A percentile compares a stretch with the other conserved stretches of the same genome.
phyloP scores from a whole-genome alignment of 2,888 invertebrate genomes.

The Eristalis intricaria region DNA sequence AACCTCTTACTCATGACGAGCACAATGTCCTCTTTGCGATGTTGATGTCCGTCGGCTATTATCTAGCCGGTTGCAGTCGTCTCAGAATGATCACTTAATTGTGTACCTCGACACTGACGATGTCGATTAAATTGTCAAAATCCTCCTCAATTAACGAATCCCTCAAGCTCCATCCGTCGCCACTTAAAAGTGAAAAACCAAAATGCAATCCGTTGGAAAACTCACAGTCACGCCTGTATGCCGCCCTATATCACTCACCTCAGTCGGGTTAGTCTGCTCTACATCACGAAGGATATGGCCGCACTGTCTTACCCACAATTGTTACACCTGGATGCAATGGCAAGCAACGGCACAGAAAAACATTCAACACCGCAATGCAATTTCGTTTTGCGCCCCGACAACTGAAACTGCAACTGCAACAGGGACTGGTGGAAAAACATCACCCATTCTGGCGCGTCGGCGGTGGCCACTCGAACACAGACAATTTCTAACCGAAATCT shows the following conservation, averaged over 20 bases:
- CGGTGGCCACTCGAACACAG: neutral
- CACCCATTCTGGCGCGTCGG: neutral
- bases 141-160: too few species aligned
- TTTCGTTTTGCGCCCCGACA: conserved; percentile 34
- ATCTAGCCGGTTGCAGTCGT: too few species aligned
- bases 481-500: conserved; percentile 25
- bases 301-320: conserved; percentile 55
- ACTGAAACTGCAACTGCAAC: neutral
- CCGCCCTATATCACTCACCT: neutral
- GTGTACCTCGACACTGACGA: too few species aligned
- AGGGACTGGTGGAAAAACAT: neutral
- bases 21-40: too few species aligned
- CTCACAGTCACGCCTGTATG: conserved; percentile 29
- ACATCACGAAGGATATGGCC: conserved; percentile 53
- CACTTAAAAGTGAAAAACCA: neutral
- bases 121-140: too few species aligned
- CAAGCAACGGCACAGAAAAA: conserved; percentile 47
- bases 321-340: conserved; percentile 69
- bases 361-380: conserved; percentile 65
- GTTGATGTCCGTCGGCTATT: too few species aligned
- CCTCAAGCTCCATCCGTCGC: too few species aligned
- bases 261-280: conserved; percentile 10
- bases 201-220: neutral
- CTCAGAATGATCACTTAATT: too few species aligned
- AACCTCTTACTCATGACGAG: too few species aligned